Evolutionary conservation across 2,113 vertebrate species (phyloP), one percentile per base, ranked within the genome.

Genomic region (Pica pica): DNA sequence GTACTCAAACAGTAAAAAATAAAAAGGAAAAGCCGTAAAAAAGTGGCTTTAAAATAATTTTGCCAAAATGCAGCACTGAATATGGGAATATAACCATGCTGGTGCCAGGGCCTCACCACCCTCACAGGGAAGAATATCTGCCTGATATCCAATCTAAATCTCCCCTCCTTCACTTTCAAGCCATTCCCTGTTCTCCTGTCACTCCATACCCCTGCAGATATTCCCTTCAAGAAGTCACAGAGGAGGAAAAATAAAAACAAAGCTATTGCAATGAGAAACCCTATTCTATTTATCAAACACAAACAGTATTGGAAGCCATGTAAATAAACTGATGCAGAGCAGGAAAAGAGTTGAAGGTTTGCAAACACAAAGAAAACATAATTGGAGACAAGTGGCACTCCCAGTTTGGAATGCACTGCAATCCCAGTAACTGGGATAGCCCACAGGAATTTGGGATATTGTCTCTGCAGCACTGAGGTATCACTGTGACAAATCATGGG

Each of bases 251-350:
- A 52, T 7, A 35, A 67, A 94, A 67, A 12, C 18, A 26, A 76
- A 69, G 9, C 6, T 24, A 59, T 14, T 2, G 12, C 59, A 10
- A 23, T 2, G 26, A n/a, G 47, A 39, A 74, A 6, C 37, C 22
- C 22, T 4, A 3, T 23, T 52, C 26, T 6, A 59, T 22, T 35
- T 3, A 21, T 17, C 33, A 28, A 42, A 63, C 20, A 7, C 1
- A 5, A 56, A 9, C 26, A 10, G 20, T 1, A 12, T 2, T 35
- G 52, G 15, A 57, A 82, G 16, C 10, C 44, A 3, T 0, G 0
- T 10, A 57, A 90, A 60, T 7, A 35, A 75, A 56, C 23, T 3
- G 65, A 57, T 26, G 30, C 23, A 47, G 50, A 27, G 1, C 56
- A 59, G 64, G 31, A 14, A 2, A 31, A 83, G 23, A 89, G 35